Evolutionary conservation across 2,888 invertebrate genomes (phyloP).

Genomic region (Ectobius pallidus): DNA sequence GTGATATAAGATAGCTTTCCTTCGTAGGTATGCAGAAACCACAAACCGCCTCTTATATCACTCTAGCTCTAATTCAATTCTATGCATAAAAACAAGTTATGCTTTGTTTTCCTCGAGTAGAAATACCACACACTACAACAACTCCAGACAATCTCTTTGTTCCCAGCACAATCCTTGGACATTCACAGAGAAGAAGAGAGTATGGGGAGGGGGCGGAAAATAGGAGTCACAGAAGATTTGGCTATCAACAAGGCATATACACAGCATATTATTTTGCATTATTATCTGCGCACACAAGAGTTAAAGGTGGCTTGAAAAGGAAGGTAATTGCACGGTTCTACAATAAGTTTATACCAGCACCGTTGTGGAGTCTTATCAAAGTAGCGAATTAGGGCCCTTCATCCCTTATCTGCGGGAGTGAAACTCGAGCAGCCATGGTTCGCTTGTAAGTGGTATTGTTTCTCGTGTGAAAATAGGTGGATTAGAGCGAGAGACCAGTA

Average conservation of each 20-base stretch:
- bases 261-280: not conserved
- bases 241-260: not conserved
- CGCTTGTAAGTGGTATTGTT: not conserved
- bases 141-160: not conserved
- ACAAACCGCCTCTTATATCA: not conserved
- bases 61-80: not conserved
- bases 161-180: not conserved
- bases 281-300: not conserved
- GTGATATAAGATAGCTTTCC: too few relatives aligned
- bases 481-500: not conserved
- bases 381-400: not conserved
- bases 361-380: not conserved
- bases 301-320: not conserved
- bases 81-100: not conserved
- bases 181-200: not conserved
- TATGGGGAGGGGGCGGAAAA: too few relatives aligned
- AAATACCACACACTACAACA: not conserved
- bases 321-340: not conserved
- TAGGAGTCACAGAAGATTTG: too few relatives aligned
- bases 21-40: not conserved
- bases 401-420: not conserved
- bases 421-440: not conserved
- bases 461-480: too few relatives aligned
- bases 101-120: not conserved
- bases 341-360: not conserved